Evolutionary conservation across 2,113 vertebrate species (phyloP).

Genomic region (Leptobrachium ailaonicum): DNA sequence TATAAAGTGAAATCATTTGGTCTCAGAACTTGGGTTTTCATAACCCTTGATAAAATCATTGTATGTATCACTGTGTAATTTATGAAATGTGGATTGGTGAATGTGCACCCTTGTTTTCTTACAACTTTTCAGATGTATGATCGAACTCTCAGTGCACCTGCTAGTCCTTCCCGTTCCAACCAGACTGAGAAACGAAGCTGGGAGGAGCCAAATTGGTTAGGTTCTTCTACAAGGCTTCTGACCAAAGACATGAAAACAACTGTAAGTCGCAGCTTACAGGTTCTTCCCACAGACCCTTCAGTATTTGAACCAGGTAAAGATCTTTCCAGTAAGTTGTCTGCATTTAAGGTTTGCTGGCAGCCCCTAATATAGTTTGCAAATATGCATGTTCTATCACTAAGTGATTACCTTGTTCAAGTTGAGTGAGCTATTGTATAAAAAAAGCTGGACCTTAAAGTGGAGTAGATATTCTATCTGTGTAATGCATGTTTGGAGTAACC

Average conservation of each 20-base stretch:
- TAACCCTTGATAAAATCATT: too few relatives aligned
- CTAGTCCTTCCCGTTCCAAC: conserved; percentile 89
- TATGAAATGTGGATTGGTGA: too few relatives aligned
- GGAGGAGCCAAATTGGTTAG: conserved; percentile 96
- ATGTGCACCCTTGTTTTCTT: neutral
- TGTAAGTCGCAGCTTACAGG: conserved; percentile 90
- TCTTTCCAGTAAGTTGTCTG: neutral
- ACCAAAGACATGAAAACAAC: conserved; percentile 87
- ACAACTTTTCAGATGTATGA: conserved; percentile 85
- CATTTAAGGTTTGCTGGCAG: neutral
- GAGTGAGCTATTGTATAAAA: too few relatives aligned
- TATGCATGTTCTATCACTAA: too few relatives aligned
- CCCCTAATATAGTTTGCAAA: too few relatives aligned
- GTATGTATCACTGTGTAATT: too few relatives aligned
- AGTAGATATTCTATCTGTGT: too few relatives aligned
- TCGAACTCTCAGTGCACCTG: conserved; percentile 89
- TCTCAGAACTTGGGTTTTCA: too few relatives aligned
- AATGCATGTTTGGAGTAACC: too few relatives aligned
- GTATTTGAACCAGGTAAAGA: conserved; percentile 73
- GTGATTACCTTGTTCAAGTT: too few relatives aligned
- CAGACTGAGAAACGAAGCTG: conserved; percentile 88
- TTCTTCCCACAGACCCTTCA: conserved; percentile 76
- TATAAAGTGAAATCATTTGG: too few relatives aligned
- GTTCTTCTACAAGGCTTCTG: conserved; percentile 83
- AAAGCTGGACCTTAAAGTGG: too few relatives aligned